Evolutionary conservation across 2,113 vertebrate species (phyloP).

Genomic region (Larimichthys crocea): DNA sequence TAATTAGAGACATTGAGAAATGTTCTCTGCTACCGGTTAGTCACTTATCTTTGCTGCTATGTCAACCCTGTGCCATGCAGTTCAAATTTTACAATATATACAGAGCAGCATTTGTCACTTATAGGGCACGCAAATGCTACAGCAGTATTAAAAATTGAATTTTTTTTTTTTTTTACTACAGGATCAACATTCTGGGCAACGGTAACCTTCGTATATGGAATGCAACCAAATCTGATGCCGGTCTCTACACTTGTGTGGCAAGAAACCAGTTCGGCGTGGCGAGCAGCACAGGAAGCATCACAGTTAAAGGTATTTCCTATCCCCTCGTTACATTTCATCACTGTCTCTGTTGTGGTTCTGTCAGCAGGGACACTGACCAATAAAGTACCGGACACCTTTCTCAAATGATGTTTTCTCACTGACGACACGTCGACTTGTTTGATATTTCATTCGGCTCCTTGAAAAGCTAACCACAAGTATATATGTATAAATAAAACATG

Average conservation of each 20-base stretch:
- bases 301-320: slow-evolving; percentile 91
- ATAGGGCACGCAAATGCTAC: not conserved
- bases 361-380: slow-evolving; percentile 15
- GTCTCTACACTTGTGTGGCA: slow-evolving; percentile 93
- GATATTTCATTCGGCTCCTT: slow-evolving; percentile 35
- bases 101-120: not conserved
- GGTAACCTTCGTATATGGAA: slow-evolving; percentile 94
- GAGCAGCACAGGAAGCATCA: slow-evolving; percentile 91
- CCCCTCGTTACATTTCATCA: slow-evolving; percentile 23
- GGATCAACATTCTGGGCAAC: slow-evolving; percentile 88
- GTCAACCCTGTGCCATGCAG: not conserved
- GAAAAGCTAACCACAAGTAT: slow-evolving; percentile 20
- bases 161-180: slow-evolving; percentile 77
- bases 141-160: not conserved
- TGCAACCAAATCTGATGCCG: slow-evolving; percentile 90
- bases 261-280: slow-evolving; percentile 95
- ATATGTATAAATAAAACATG: slow-evolving; percentile 42
- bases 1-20: slow-evolving; percentile 52
- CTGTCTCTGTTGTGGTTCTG: slow-evolving; percentile 18
- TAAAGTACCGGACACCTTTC: slow-evolving; percentile 9
- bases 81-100: not conserved
- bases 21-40: slow-evolving; percentile 12
- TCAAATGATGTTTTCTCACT: slow-evolving; percentile 33
- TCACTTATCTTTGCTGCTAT: slow-evolving; percentile 23
- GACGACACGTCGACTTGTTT: not conserved